phyloP scores from a whole-genome alignment of 1,140 invertebrate species.

The Colletes latitarsis region DNA sequence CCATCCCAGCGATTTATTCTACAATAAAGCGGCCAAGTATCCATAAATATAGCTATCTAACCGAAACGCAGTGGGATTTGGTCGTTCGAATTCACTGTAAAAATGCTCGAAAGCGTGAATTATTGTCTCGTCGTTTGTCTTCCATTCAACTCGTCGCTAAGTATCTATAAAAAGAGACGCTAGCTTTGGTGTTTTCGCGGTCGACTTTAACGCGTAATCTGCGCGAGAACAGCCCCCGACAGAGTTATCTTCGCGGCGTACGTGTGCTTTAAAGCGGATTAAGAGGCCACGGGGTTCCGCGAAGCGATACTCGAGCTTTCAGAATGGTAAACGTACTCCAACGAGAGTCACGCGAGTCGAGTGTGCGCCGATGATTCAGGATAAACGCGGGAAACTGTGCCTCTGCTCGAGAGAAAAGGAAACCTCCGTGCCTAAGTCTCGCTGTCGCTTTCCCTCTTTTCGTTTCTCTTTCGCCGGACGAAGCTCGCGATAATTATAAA shows the following conservation, averaged over 20 bases:
- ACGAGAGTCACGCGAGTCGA: slow-evolving; percentile 21
- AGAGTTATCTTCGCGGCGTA: slow-evolving; percentile 35
- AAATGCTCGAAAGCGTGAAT: no score
- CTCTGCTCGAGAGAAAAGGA: background rate
- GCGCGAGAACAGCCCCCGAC: slow-evolving; percentile 17
- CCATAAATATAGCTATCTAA: no score
- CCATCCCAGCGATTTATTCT: no score
- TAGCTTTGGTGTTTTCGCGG: no score
- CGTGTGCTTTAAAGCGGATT: slow-evolving; percentile 39
- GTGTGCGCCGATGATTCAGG: slow-evolving; percentile 24
- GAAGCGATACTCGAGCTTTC: slow-evolving; percentile 13
- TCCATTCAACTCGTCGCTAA: background rate
- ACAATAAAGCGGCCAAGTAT: no score
- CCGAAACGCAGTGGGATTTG: no score
- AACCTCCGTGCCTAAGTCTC: background rate
- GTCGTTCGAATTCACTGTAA: no score
- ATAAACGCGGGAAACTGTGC: slow-evolving; percentile 22
- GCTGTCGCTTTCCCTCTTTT: background rate
- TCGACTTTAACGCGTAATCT: slow-evolving; percentile 39
- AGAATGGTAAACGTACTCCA: slow-evolving; percentile 8
- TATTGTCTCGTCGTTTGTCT: background rate
- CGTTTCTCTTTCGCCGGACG: slow-evolving; percentile 5
- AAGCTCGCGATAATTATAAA: slow-evolving; percentile 37
- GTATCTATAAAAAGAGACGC: slow-evolving; percentile 7
- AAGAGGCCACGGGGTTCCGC: slow-evolving; percentile 20